A percentile compares a stretch with the other conserved stretches of the same genome.
Conservation (phyloP, 2,888 invertebrate genomes). For the Seladonia tumulorum region DNA sequence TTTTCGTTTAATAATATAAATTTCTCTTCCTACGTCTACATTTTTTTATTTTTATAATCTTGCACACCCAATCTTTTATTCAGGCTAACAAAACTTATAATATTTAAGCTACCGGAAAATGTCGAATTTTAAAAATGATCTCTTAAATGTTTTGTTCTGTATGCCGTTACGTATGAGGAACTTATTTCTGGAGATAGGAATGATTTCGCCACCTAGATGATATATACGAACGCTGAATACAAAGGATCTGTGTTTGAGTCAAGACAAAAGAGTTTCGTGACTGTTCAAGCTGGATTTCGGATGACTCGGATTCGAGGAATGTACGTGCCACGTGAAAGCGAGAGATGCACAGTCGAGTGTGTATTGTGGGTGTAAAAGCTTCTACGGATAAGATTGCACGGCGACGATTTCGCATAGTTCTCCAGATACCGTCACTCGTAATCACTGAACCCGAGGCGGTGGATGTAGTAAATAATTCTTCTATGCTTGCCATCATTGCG, state of each 20-base stretch:
- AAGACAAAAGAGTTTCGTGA: constrained; percentile 1
- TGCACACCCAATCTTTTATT: no score
- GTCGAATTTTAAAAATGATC: not conserved
- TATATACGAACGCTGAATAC: not conserved
- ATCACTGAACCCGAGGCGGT: not conserved
- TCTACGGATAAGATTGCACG: not conserved
- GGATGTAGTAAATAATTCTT: not conserved
- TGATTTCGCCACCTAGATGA: not conserved
- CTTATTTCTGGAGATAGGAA: not conserved
- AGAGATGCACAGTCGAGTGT: not conserved
- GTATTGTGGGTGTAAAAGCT: not conserved
- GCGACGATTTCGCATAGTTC: not conserved
- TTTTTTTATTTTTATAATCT: no score
- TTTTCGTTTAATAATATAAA: no score
- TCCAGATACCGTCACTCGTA: not conserved
- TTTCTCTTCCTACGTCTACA: no score
- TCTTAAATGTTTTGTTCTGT: not conserved
- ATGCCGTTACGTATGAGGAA: not conserved
- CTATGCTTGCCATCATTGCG: not conserved
- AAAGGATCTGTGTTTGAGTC: not conserved
- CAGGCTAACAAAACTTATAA: no score
- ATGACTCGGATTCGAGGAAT: not conserved
- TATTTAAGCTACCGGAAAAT: no score
- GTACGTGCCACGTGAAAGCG: not conserved
- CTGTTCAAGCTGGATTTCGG: not conserved